Evolutionary conservation across 2,797 vertebrate genomes (phyloP).

Genomic region (Mormyrus hasselquistii): DNA sequence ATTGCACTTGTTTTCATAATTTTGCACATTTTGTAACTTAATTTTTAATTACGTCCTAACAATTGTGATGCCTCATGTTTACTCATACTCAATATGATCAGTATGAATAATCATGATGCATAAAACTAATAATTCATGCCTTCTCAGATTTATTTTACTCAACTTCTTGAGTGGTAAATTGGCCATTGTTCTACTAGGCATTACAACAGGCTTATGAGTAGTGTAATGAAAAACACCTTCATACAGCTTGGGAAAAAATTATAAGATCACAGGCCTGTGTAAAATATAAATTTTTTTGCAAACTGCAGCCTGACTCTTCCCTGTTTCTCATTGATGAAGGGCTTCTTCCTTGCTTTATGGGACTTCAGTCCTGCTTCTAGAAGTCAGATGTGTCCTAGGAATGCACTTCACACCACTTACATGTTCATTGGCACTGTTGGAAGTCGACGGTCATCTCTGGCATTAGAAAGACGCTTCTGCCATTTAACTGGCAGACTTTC

Average conservation of each 20-base stretch:
- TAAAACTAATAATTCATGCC: not conserved
- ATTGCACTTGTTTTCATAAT: not conserved
- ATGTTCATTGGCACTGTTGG: not conserved
- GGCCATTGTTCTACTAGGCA: not conserved
- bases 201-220: not conserved
- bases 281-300: not conserved
- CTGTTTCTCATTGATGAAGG: not conserved
- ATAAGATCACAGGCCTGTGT: not conserved
- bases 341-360: not conserved
- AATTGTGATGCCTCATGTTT: not conserved
- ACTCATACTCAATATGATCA: not conserved
- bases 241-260: not conserved
- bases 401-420: not conserved
- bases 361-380: not conserved
- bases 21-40: not conserved
- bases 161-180: not conserved
- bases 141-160: not conserved
- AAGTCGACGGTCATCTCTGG: not conserved
- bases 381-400: not conserved
- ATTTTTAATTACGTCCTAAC: not conserved
- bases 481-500: not conserved
- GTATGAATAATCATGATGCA: not conserved
- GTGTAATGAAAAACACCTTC: not conserved
- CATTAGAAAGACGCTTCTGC: not conserved
- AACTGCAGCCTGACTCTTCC: not conserved